Evolutionary conservation across 2,888 invertebrate genomes (phyloP).

Genomic region (Brachyopa scutellaris): DNA sequence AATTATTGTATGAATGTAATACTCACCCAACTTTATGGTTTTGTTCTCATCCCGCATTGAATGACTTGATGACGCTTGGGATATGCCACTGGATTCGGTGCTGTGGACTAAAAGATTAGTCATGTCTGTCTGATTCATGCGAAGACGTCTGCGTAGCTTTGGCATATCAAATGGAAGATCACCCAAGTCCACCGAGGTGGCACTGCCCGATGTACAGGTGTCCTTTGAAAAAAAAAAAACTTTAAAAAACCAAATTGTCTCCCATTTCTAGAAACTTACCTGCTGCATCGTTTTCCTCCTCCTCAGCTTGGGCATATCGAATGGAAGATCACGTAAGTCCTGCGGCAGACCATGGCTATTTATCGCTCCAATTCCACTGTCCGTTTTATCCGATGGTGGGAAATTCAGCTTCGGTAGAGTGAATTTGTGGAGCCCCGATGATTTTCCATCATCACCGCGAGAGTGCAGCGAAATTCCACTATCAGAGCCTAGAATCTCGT

Average conservation of each 20-base stretch:
- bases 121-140: conserved; percentile 83
- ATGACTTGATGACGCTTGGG: conserved; percentile 91
- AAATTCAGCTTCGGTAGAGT: conserved; percentile 82
- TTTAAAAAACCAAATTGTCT: neutral
- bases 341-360: conserved; percentile 83
- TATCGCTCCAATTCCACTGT: conserved; percentile 77
- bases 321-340: conserved; percentile 90
- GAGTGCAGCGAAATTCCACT: conserved; percentile 94
- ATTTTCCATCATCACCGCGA: conserved; percentile 87
- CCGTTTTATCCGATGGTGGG: conserved; percentile 82
- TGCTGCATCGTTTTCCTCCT: conserved; percentile 87
- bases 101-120: conserved; percentile 82
- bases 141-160: conserved; percentile 89
- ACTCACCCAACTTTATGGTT: conserved; percentile 82
- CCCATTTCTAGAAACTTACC: conserved; percentile 75
- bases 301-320: conserved; percentile 94
- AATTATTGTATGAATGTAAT: too few relatives aligned
- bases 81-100: conserved; percentile 88
- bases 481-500: conserved; percentile 92
- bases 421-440: conserved; percentile 84
- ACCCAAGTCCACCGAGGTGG: conserved; percentile 89
- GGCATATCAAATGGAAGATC: conserved; percentile 96
- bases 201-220: conserved; percentile 87
- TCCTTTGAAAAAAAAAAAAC: conserved; percentile 75
- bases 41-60: conserved; percentile 89